Base-by-base conservation (phyloP, 2,888 invertebrate species). In the Diaphora mendica region DNA sequence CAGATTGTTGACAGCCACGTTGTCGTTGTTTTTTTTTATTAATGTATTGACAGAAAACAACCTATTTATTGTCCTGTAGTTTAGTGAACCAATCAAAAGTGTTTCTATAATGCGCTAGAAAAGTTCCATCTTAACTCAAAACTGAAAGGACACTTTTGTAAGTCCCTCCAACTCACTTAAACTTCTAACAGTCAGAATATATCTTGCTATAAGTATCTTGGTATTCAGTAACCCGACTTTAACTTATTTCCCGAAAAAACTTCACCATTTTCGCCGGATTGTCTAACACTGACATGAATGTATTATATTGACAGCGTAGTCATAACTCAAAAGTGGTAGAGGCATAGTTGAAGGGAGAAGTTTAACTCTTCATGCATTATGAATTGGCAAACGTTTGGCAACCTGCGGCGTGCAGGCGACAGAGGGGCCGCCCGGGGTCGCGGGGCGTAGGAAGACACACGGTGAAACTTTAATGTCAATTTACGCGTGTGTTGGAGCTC, bases 301-400 rank as follows among this genome's bases (percentile, higher is more conserved):
- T 84, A 79, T 84, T 83, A 84, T 80, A 84, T 77, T 77, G 80
- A 79, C 73, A 74, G 80, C 30, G 69, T 44, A 30, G 64, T 68
- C 76, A 70, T 79, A 79, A 78, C 81, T 82, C 79, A 77, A 75
- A 77, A 76, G 70, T 74, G 74, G 77, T 72, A 74, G 75, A 78
- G 79, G 77, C 79, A 77, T 82, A 82, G 80, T 82, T 75, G 77
- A 77, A 75, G 73, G 73, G 76, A 42, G 77, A 85, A 83, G 76
- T 85, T 85, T 78, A 77, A 72, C 81, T 79, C 80, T 84, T 85
- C 86, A 85, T 85, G 85, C 81, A 85, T 85, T 85, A 85, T 85
- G 86, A 80, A 85, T 80, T 79, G 79, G 83, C 81, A 82, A 82
- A 83, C 80, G 80, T 82, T 84, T 79, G 85, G 77, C 78, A 81